A percentile compares a stretch with the other conserved stretches of the same genome.
Conservation (phyloP, 2,888 invertebrate species). For the Scaeva pyrastri region DNA sequence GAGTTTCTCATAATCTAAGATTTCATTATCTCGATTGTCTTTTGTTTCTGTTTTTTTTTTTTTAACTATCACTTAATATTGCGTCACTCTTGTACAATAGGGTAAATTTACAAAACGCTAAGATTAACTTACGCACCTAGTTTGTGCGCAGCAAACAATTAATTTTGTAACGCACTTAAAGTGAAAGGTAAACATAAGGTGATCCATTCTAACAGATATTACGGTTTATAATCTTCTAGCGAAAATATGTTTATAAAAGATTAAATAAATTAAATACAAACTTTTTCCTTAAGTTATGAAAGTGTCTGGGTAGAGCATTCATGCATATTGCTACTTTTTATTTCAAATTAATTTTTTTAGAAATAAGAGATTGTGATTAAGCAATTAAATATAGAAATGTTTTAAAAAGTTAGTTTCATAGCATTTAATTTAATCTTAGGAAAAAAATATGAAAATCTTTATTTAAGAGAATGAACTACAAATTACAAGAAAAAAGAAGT, state of each 20-base stretch:
- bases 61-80: constrained; percentile 38
- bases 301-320: constrained; percentile 2
- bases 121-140: constrained; percentile 67
- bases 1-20: constrained; percentile 38
- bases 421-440: too few relatives aligned
- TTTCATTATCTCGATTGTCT: constrained; percentile 64
- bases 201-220: constrained; percentile 11
- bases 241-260: constrained; percentile 7
- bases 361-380: background rate
- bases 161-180: constrained; percentile 19
- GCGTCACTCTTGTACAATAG: constrained; percentile 46
- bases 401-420: too few relatives aligned
- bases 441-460: too few relatives aligned
- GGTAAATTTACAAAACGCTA: constrained; percentile 60
- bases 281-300: constrained; percentile 7
- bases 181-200: constrained; percentile 52
- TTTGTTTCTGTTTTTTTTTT: background rate
- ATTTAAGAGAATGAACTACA: too few relatives aligned
- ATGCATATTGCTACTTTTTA: background rate
- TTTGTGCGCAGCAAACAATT: constrained; percentile 5
- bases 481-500: too few relatives aligned
- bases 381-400: too few relatives aligned
- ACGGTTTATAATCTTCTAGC: constrained; percentile 22
- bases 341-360: background rate
- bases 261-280: background rate